Percentiles rank a stretch among this genome's conserved stretches.
phyloP scores from a whole-genome alignment of 2,888 invertebrate genomes.

The Eilema griseolum region DNA sequence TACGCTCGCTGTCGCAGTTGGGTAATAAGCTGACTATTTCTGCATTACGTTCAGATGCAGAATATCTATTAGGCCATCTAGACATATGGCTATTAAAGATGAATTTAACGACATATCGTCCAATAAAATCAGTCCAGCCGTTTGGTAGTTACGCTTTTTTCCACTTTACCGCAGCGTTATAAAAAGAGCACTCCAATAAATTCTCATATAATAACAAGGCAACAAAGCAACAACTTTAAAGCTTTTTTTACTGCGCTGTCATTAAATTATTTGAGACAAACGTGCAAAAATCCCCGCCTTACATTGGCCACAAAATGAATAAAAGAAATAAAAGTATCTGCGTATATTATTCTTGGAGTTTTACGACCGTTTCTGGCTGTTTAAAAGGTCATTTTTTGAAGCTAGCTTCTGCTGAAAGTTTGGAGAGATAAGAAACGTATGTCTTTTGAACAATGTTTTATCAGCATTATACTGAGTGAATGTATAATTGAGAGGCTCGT shows the following conservation, averaged over 20 bases:
- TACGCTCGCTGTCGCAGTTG: no score
- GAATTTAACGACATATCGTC: neutral
- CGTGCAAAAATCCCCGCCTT: neutral
- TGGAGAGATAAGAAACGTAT: neutral
- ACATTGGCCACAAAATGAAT: neutral
- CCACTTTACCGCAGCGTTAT: no score
- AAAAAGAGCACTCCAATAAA: no score
- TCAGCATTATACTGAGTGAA: neutral
- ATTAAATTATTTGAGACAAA: conserved; percentile 1
- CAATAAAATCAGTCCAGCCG: neutral
- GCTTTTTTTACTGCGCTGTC: neutral
- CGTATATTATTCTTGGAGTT: neutral
- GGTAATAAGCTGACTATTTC: no score
- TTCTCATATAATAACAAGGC: neutral
- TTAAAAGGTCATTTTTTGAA: neutral
- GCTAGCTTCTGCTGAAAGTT: neutral
- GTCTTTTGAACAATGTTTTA: neutral
- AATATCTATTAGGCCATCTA: no score
- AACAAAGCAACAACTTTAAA: neutral
- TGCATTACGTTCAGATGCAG: no score
- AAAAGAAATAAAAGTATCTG: neutral
- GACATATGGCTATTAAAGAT: neutral
- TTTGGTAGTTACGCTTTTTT: neutral
- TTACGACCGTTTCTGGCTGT: neutral
- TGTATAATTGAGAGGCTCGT: neutral